These are phyloP conservation scores for Melikaiella ostensackeni DNA, from an alignment of 2,888 invertebrate genomes.

Conservation along the genomic window DNA sequence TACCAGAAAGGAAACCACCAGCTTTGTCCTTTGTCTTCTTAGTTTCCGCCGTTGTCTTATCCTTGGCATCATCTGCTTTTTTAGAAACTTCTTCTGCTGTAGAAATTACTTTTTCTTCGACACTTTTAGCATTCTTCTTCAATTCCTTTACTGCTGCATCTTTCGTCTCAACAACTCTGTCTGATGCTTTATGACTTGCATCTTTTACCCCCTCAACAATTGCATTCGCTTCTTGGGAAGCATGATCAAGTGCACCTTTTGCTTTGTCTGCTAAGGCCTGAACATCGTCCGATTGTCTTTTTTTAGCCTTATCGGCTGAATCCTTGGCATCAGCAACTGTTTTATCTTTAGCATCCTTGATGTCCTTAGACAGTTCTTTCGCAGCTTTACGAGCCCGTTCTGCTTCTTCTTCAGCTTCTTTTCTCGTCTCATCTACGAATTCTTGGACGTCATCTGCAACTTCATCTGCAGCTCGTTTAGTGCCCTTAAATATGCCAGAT, in stretches of 20 bases:
- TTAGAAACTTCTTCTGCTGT: neutral
- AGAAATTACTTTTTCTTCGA: slow-evolving; percentile 67
- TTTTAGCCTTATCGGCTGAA: neutral
- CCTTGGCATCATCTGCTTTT: slow-evolving; percentile 46
- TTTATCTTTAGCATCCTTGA: slow-evolving; percentile 41
- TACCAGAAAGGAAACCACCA: slow-evolving; percentile 60
- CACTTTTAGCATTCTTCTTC: slow-evolving; percentile 66
- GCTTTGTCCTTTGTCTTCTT: slow-evolving; percentile 55
- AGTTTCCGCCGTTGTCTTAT: slow-evolving; percentile 49
- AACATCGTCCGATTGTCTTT: slow-evolving; percentile 32
- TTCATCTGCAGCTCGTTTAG: slow-evolving; percentile 50
- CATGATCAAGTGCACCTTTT: slow-evolving; percentile 40
- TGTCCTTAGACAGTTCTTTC: slow-evolving; percentile 31
- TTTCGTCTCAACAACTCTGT: neutral
- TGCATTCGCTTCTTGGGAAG: slow-evolving; percentile 20
- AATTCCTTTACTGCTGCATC: slow-evolving; percentile 71
- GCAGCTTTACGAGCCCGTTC: slow-evolving; percentile 65
- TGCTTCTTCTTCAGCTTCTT: slow-evolving; percentile 45
- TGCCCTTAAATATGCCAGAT: slow-evolving; percentile 56
- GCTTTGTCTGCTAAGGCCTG: slow-evolving; percentile 28
- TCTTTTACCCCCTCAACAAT: slow-evolving; percentile 11
- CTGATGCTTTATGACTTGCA: slow-evolving; percentile 26
- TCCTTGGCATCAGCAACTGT: neutral
- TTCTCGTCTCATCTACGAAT: slow-evolving; percentile 44
- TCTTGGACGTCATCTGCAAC: slow-evolving; percentile 68